Percentiles rank a stretch among this genome's conserved stretches.
Conservation (phyloP, 1,140 invertebrate species). For the Cotesia vestalis region DNA sequence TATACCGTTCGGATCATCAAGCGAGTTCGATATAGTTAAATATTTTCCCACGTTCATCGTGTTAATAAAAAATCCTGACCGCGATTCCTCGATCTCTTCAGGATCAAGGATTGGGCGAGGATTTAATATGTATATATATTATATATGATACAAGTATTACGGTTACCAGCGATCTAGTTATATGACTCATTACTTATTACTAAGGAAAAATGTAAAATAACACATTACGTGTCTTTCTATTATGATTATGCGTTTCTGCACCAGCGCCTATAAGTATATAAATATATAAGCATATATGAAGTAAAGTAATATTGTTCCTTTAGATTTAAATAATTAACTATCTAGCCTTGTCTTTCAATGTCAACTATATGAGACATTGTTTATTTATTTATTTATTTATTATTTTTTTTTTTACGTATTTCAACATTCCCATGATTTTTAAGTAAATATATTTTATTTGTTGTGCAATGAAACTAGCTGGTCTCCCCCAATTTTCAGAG, state of each 20-base stretch:
- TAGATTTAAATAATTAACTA: conserved; percentile 33
- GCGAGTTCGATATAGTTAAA: not conserved
- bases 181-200: conserved; percentile 49
- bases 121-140: not conserved
- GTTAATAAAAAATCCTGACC: not conserved
- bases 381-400: no score
- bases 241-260: conserved; percentile 13
- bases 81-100: conserved; percentile 26
- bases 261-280: conserved; percentile 23
- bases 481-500: no score
- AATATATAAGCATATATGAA: not conserved
- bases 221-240: conserved; percentile 5
- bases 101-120: conserved; percentile 32
- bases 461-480: not conserved
- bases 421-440: conserved; percentile 48
- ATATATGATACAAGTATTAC: not conserved
- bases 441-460: conserved; percentile 28
- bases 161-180: conserved; percentile 37
- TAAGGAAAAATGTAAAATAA: not conserved
- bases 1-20: conserved; percentile 11
- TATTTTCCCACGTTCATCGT: conserved; percentile 19
- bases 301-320: conserved; percentile 1
- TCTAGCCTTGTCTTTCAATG: conserved; percentile 49
- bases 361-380: conserved; percentile 38
- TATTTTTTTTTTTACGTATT: conserved; percentile 20